A percentile compares a stretch with the other conserved stretches of the same genome.
phyloP scores from a whole-genome alignment of 2,113 vertebrate species.

The Notarius lentiginosus region DNA sequence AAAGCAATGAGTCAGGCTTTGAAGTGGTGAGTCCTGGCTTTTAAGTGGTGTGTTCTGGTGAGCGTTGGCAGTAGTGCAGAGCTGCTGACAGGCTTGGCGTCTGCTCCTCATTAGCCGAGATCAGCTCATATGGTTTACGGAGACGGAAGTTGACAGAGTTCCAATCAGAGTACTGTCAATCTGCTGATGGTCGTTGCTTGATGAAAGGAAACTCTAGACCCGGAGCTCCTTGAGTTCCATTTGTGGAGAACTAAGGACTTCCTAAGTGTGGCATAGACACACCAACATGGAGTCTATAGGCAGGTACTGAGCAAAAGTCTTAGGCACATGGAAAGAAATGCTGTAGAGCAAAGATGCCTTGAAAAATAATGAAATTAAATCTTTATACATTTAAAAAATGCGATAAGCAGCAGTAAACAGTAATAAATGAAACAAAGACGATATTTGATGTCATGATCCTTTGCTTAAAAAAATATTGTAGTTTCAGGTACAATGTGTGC shows the following conservation, averaged over 20 bases:
- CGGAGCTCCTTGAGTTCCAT: not conserved
- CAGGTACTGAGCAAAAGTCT: too few relatives aligned
- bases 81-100: conserved; percentile 39
- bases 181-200: not conserved
- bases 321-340: too few relatives aligned
- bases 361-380: too few relatives aligned
- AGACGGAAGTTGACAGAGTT: conserved; percentile 1
- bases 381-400: too few relatives aligned
- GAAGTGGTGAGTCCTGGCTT: conserved; percentile 24
- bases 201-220: conserved; percentile 32
- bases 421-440: too few relatives aligned
- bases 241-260: not conserved
- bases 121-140: conserved; percentile 18
- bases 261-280: not conserved
- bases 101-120: conserved; percentile 43
- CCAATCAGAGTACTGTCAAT: conserved; percentile 22
- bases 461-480: too few relatives aligned
- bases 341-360: too few relatives aligned
- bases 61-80: conserved; percentile 41
- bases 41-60: conserved; percentile 41
- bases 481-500: too few relatives aligned
- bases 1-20: conserved; percentile 13
- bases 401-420: too few relatives aligned
- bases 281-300: not conserved
- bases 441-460: too few relatives aligned